A percentile compares a stretch with the other conserved stretches of the same genome.
phyloP scores from a whole-genome alignment of 1,140 invertebrate species.

The Pseudomyrmex gracilis region DNA sequence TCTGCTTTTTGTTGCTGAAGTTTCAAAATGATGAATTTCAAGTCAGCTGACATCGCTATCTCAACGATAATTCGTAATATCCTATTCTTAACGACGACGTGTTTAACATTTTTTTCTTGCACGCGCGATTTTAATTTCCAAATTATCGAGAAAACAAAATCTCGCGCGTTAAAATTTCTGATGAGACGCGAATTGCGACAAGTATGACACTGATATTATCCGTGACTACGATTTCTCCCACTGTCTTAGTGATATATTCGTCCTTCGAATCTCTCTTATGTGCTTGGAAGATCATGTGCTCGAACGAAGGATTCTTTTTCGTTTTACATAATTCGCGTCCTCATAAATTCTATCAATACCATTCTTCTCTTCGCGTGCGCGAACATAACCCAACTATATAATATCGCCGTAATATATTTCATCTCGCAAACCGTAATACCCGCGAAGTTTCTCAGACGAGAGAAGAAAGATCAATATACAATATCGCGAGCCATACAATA shows the following conservation, averaged over 20 bases:
- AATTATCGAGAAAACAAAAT: neutral
- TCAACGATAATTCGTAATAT: constrained; percentile 5
- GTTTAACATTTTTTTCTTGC: no score
- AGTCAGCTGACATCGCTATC: constrained; percentile 10
- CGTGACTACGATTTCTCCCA: neutral
- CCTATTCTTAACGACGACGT: neutral
- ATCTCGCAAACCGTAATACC: constrained; percentile 12
- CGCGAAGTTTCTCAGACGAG: neutral
- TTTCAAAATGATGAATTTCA: constrained; percentile 1
- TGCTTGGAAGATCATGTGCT: neutral
- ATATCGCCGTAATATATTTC: constrained; percentile 8
- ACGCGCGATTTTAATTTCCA: neutral
- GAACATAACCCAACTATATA: constrained; percentile 7
- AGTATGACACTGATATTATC: neutral
- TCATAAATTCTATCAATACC: neutral
- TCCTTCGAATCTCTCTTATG: neutral
- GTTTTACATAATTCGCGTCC: neutral
- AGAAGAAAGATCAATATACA: constrained; percentile 1
- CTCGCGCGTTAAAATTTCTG: neutral
- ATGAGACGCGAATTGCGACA: no score
- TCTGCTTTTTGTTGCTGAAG: constrained; percentile 28
- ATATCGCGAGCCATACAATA: neutral
- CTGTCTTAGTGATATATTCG: neutral
- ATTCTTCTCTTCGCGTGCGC: constrained; percentile 1
- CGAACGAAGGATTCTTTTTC: neutral